Base-by-base conservation (phyloP, 2,888 invertebrate species). In the Campopleginae sp. region DNA sequence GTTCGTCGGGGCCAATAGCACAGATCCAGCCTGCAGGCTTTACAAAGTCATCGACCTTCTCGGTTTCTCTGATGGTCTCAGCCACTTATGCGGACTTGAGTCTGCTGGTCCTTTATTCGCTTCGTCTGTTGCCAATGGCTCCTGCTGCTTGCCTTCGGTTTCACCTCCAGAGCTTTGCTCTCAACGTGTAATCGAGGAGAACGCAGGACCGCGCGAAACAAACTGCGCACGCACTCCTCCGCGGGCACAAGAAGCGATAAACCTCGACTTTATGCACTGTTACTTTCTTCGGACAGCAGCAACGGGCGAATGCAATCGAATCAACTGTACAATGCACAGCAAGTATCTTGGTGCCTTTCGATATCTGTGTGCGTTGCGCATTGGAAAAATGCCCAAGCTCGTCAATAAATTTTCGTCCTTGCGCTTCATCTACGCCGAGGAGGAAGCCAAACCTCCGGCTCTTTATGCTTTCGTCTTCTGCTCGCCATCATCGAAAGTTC, bases 261-360 rank as follows among this genome's bases (percentile, higher is more conserved):
- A 86, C 83, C 80, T 77, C 83, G 63, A 75, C 68, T 86, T 82
- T 83, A 83, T 86, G 85, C 85, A 83, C 85, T 85, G 85, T 85
- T 85, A 85, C 85, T 86, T 86, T 86, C 83, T 68, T 82, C 85
- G 80, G 74, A 58, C 76, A 63, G 70, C 75, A 61, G 68, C 44
- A 83, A 63, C 48, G 68, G 51, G 58, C 58, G 66, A 75, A 66
- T 19, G 76, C 58, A 70, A 79, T 80, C 66, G 74, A 61, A 54
- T 70, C 61, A 65, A 80, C 51, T 70, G 46, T 38, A 66, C 27
- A 51, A 72, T 68, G 23, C 46, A 68, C 65, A n/a, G 51, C 51
- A 51, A 38, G 1, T 12, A 10, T 19, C 1, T 71, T 6, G 0
- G 4, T 6, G 27, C 14, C 27, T 58, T 4, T 1, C 5, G 3